Evolutionary conservation across 1,140 invertebrate genomes (phyloP), one percentile per base, ranked within the genome.

Genomic region (Magallana angulata): DNA sequence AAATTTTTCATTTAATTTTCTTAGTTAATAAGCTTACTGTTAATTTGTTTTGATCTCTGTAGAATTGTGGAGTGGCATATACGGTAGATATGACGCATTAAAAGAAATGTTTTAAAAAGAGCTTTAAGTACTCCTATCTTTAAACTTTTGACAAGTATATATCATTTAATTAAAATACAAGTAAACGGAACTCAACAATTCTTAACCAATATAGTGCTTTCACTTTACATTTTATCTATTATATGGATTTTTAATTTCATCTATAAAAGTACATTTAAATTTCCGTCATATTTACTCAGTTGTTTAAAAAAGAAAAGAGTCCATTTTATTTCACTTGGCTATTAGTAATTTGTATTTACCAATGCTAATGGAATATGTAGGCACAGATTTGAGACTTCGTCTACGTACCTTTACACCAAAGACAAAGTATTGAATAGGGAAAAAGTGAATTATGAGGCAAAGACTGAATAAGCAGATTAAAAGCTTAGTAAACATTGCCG

Each of bases 401-500:
- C 12, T 36, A 76, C 14, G 36, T 30, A 8, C 68, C 24, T 5
- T 24, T 76, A 76, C 36, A 30, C 36, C 68, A 76, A 76, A 30
- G 24, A 76, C 68, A 76, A 76, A 76, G 18, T 30, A 76, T 76
- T 76, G 7, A 30, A 11, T 62, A 30, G 68, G 68, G 68, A 71
- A 30, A 24, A 76, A 76, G 68, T 76, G 24, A 48, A 76, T 76
- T 76, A 12, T 76, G 68, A 76, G 68, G 68, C 24, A 76, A 76
- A 14, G 36, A 30, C 18, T 76, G 36, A 30, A 30, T 76, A 76
- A 76, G 24, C 68, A 76, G 68, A 76, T 76, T 76, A 76, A 76
- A 76, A 76, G 68, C 68, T 76, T 76, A 76, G 24, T 76, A 30
- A 76, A 76, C 24, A 76, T 30, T 76, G 68, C 68, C 36, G 68